Percentiles rank a stretch among this genome's conserved stretches.
Evolutionary conservation across 2,888 invertebrate genomes (phyloP).

Genomic region (Chymomyza caudatula): DNA sequence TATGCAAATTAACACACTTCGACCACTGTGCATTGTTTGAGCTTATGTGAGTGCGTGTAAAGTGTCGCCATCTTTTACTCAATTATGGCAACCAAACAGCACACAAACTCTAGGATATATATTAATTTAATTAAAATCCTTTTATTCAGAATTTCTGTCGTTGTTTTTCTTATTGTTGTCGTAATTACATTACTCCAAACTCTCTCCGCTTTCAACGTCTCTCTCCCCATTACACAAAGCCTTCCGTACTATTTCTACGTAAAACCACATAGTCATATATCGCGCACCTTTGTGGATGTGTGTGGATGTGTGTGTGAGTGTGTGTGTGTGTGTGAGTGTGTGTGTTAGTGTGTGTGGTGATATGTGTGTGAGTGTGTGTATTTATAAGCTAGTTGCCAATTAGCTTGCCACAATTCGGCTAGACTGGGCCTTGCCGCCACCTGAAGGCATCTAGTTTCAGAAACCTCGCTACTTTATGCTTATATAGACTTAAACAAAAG

Average conservation of each 20-base stretch:
- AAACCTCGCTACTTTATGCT: neutral
- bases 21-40: neutral
- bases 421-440: neutral
- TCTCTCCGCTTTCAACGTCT: neutral
- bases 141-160: constrained; percentile 45
- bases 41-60: constrained; percentile 40
- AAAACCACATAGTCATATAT: neutral
- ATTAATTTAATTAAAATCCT: constrained; percentile 72
- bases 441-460: neutral
- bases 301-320: neutral
- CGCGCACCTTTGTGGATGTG: neutral
- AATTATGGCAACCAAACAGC: constrained; percentile 59
- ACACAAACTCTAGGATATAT: constrained; percentile 23
- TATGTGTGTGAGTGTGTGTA: neutral
- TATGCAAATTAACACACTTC: no score
- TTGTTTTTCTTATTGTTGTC: neutral
- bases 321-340: neutral
- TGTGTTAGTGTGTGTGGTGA: neutral
- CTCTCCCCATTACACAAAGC: neutral
- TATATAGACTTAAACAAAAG: neutral
- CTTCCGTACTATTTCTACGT: neutral
- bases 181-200: neutral
- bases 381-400: neutral
- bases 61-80: constrained; percentile 64
- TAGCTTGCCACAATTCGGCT: neutral